Conservation (phyloP, 1,140 invertebrate species). For the Eurosta solidaginis region DNA sequence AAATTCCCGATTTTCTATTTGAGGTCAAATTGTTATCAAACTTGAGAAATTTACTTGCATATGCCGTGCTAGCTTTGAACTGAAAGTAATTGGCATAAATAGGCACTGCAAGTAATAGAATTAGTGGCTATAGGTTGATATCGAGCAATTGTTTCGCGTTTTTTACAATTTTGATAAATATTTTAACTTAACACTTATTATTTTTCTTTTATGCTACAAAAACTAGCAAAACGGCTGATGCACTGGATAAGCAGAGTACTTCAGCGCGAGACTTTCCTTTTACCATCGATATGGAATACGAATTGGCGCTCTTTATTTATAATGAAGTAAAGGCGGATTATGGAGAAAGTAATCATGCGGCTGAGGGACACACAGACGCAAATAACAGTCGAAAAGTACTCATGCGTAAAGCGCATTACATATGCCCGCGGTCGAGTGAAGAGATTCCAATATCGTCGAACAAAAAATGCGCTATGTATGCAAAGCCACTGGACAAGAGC, state of each 20-base stretch:
- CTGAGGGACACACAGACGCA: background rate
- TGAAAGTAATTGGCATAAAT: too few species aligned
- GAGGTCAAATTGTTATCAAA: too few species aligned
- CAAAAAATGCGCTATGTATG: slow-evolving; percentile 44
- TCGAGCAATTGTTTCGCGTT: too few species aligned
- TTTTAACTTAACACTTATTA: background rate
- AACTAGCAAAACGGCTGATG: background rate
- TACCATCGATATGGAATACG: slow-evolving; percentile 17
- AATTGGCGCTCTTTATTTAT: background rate
- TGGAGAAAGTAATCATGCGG: background rate
- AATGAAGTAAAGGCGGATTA: background rate
- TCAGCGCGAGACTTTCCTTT: background rate
- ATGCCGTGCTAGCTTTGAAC: too few species aligned
- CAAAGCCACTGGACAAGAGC: slow-evolving; percentile 33
- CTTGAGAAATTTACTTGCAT: too few species aligned
- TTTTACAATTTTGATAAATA: background rate
- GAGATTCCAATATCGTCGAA: background rate
- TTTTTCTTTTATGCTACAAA: background rate
- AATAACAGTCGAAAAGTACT: background rate
- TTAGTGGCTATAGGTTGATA: too few species aligned
- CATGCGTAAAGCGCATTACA: background rate
- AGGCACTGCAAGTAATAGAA: too few species aligned
- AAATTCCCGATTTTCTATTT: too few species aligned
- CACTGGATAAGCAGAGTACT: background rate
- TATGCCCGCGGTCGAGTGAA: background rate